Conservation (phyloP, 2,113 vertebrate species). For the Dicrurus megarhynchus region DNA sequence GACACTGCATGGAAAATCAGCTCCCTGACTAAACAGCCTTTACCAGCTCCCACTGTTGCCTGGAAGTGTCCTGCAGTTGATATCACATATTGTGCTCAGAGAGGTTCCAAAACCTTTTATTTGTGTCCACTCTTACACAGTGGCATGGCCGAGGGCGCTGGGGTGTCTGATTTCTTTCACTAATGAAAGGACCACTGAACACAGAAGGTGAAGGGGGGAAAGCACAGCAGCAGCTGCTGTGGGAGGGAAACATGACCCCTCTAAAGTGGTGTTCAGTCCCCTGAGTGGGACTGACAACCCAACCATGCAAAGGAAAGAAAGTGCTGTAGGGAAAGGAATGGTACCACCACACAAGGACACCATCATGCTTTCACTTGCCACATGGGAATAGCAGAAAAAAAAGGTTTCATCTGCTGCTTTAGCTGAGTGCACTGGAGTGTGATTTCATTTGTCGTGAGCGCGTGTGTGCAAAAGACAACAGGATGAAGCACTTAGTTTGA, state of each 20-base stretch:
- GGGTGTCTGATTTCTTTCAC: neutral
- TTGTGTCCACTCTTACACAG: neutral
- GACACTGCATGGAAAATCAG: neutral
- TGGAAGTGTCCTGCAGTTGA: neutral
- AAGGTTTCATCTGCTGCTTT: neutral
- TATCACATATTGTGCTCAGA: neutral
- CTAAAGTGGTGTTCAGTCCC: neutral
- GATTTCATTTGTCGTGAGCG: neutral
- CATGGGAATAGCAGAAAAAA: neutral
- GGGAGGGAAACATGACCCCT: neutral
- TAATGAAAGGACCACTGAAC: neutral
- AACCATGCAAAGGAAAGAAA: neutral
- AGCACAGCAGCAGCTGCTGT: neutral
- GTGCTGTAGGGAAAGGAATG: neutral
- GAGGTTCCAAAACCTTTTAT: neutral
- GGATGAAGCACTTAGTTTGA: conserved; percentile 57
- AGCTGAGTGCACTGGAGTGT: neutral
- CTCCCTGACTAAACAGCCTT: neutral
- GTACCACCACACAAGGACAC: neutral
- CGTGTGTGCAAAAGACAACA: neutral
- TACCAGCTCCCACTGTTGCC: neutral
- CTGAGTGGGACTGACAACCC: neutral
- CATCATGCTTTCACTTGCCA: neutral
- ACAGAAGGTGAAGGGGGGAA: neutral
- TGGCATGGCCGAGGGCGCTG: accelerated